These are phyloP conservation scores for Odontothrips loti DNA, from an alignment of 2,888 invertebrate species.

Conservation along the genomic window DNA sequence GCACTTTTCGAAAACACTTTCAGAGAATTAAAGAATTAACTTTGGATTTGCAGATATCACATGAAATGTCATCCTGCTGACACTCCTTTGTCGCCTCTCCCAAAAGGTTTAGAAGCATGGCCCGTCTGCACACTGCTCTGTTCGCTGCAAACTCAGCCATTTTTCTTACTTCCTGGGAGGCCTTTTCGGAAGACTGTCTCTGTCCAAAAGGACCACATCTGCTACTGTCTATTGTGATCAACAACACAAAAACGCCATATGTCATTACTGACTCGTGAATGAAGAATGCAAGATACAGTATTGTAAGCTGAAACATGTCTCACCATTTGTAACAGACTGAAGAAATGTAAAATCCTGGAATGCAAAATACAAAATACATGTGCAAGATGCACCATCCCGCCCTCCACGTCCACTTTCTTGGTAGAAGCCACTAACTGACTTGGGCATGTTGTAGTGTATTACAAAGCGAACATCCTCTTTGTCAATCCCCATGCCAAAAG, in stretches of 20 bases:
- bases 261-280: too few species aligned
- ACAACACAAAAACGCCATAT: too few species aligned
- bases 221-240: too few species aligned
- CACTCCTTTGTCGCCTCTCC: slow-evolving; percentile 56
- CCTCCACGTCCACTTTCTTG: slow-evolving; percentile 98
- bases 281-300: too few species aligned
- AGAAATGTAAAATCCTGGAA: slow-evolving; percentile 63
- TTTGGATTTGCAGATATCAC: slow-evolving; percentile 81
- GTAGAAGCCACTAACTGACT: slow-evolving; percentile 94
- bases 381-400: slow-evolving; percentile 79
- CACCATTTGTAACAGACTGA: too few species aligned
- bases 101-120: slow-evolving; percentile 80
- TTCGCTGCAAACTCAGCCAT: slow-evolving; percentile 94
- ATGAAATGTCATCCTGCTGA: slow-evolving; percentile 55
- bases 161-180: slow-evolving; percentile 44
- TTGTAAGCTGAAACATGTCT: too few species aligned
- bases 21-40: slow-evolving; percentile 52
- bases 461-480: slow-evolving; percentile 95
- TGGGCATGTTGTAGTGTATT: slow-evolving; percentile 87
- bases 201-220: too few species aligned
- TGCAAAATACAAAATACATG: slow-evolving; percentile 83
- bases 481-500: slow-evolving; percentile 99
- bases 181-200: too few species aligned
- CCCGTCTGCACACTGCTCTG: slow-evolving; percentile 82
- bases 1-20: slow-evolving; percentile 21